These are phyloP conservation scores for Drosophila affinis DNA, from an alignment of 2,888 invertebrate species.

Conservation along the genomic window DNA sequence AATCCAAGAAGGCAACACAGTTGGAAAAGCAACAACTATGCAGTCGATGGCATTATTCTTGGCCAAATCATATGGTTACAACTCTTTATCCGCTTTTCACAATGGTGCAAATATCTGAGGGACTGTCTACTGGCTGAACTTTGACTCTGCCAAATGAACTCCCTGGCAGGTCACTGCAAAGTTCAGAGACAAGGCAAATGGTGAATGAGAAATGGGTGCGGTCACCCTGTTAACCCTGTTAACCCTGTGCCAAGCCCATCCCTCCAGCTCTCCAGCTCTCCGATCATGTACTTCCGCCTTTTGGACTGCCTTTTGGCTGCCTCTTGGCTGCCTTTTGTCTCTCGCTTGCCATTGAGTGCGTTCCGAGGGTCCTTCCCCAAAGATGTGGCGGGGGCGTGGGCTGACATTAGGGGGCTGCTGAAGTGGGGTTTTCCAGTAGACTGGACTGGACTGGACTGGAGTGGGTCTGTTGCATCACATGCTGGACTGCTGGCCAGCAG, in stretches of 20 bases:
- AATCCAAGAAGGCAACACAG: not conserved
- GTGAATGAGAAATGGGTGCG: too few relatives aligned
- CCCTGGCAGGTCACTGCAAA: not conserved
- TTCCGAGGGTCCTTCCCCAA: not conserved
- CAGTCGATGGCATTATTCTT: too few relatives aligned
- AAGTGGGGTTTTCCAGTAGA: too few relatives aligned
- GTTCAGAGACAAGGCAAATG: not conserved
- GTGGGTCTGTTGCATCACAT: conserved; percentile 34
- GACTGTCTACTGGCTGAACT: not conserved
- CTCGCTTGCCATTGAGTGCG: conserved; percentile 16
- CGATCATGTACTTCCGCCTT: conserved; percentile 17
- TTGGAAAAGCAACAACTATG: not conserved
- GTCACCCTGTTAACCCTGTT: too few relatives aligned
- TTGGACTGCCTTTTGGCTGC: too few relatives aligned
- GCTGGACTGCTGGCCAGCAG: not conserved
- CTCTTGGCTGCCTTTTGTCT: not conserved
- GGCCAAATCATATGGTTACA: too few relatives aligned
- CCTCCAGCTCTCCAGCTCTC: too few relatives aligned
- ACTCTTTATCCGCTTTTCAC: too few relatives aligned
- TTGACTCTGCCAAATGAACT: not conserved
- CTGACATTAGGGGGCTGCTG: conserved; percentile 5
- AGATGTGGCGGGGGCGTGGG: not conserved
- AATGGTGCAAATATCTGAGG: too few relatives aligned
- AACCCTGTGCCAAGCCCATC: too few relatives aligned
- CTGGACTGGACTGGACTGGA: conserved; percentile 3